Evolutionary conservation across 2,888 invertebrate species (phyloP), one percentile per base, ranked within the genome.

Genomic region (Eupeodes latifasciatus): DNA sequence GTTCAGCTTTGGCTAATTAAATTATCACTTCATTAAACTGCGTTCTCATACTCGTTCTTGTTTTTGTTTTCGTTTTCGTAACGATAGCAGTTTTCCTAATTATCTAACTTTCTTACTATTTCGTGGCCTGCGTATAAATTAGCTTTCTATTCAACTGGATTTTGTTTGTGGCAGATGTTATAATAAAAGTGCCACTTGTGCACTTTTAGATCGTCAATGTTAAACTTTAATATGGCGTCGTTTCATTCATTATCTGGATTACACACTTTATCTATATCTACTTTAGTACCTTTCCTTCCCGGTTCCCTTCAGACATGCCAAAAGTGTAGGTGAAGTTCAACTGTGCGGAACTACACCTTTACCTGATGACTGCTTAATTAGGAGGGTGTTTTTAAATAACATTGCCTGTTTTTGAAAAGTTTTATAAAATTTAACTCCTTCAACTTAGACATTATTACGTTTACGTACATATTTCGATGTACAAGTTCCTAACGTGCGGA

Each of bases 11-110:
- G 11, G 27, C 34, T 72, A 51, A 72, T 72, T 78, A 57, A 77
- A 71, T 71, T 82, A 57, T 36, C 71, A 82, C 71, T 71, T 77
- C 71, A 66, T 77, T 57, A 82, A 72, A 72, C 72, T 59, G 72
- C 72, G 72, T 83, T 66, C 14, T 51, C 51, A 27, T 27, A 27
- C 27, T 27, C 27, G 27, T 27, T 27, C 3, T 27, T 27, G 27
- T 27, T 27, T 27, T 27, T 27, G 9, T 67, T 19, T 44, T 9
- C 40, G 44, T 16, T 55, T 1, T 34, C 14, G 59, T 16, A 51
- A 19, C 16, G n/a, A 47, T 59, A 64, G 16, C 16, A 78, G 51
- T 74, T 78, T 47, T 19, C 16, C 51, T 74, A 83, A 79, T 78
- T 79, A 83, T 27, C 34, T 49, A 79, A 83, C 72, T 83, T 83